Base-by-base conservation (phyloP, 2,888 invertebrate species). In the Stratiomys singularior region DNA sequence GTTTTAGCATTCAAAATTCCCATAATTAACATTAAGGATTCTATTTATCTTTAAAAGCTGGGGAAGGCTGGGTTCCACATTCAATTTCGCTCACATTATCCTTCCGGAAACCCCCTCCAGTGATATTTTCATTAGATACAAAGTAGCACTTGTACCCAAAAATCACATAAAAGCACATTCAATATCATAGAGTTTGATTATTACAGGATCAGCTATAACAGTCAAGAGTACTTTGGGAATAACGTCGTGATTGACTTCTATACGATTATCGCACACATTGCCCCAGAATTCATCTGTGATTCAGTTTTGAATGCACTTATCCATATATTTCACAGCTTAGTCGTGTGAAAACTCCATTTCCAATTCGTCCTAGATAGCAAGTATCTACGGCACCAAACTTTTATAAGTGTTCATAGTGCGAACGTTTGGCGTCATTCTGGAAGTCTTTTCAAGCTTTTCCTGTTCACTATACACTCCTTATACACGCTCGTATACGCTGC, bases 261-360 rank as follows among this genome's bases (percentile, higher is more conserved):
- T 52, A 3, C 52, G 52, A 18, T 18, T n/a, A n/a, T 18, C 52
- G 15, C 52, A 3, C n/a, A 52, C 15, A 52, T 18, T n/a, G 4
- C 52, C 52, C 52, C 37, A 37, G 37, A 37, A 37, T 37, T 37
- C 37, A 37, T 37, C 37, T 52, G 4, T 4, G 7, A 4, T 52
- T 52, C 52, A 18, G 52, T 13, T 52, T 37, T 37, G 37, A 52
- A 13, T 52, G n/a, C 52, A 52, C 15, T 52, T 4, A 52, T 18
- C 52, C 37, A 37, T 5, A 9, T n/a, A 60, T 60, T 60, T 60
- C 23, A 25, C 21, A 9, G 58, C 18, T 11, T 23, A 25, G 58
- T 60, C 58, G 58, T 60, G 58, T 25, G 58, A 60, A 60, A 60
- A 25, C 11, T 13, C 52, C 52, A 52, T 52, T 52, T 52, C 52